phyloP scores from a whole-genome alignment of 2,888 invertebrate genomes.

The Salticus scenicus region DNA sequence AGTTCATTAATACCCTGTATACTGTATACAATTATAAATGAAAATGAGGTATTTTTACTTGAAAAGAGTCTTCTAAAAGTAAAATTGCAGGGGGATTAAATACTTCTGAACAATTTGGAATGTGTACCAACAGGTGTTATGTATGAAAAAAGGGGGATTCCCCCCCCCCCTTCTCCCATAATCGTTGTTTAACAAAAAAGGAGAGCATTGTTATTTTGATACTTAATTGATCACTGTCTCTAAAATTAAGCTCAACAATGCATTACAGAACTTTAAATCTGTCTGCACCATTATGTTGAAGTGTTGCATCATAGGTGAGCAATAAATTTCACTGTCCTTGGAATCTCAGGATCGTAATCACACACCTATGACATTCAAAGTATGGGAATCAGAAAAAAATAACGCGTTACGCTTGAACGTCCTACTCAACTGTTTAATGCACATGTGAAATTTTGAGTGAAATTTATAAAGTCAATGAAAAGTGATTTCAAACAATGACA shows the following conservation, averaged over 20 bases:
- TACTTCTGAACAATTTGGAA: no score
- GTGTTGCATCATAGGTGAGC: not conserved
- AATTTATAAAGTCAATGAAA: not conserved
- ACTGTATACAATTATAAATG: no score
- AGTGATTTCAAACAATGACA: no score
- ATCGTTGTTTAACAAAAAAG: no score
- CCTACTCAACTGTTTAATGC: constrained; percentile 9
- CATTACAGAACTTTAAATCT: not conserved
- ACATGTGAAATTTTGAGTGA: not conserved
- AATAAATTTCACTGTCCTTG: constrained; percentile 14
- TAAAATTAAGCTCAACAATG: not conserved
- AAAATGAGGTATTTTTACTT: no score
- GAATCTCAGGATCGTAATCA: not conserved
- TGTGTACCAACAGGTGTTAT: no score
- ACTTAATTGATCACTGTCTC: not conserved
- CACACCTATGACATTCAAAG: constrained; percentile 12
- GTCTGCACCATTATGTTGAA: not conserved
- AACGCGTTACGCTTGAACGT: not conserved
- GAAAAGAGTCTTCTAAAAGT: no score
- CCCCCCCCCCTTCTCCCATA: no score
- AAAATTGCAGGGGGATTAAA: no score
- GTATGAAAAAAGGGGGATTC: no score
- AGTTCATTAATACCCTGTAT: no score
- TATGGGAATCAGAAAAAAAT: constrained; percentile 1
- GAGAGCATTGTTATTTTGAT: no score